Percentiles rank a stretch among this genome's conserved stretches.
These are phyloP conservation scores for Abrostola triplasia DNA, from an alignment of 2,888 invertebrate species.

Conservation along the genomic window DNA sequence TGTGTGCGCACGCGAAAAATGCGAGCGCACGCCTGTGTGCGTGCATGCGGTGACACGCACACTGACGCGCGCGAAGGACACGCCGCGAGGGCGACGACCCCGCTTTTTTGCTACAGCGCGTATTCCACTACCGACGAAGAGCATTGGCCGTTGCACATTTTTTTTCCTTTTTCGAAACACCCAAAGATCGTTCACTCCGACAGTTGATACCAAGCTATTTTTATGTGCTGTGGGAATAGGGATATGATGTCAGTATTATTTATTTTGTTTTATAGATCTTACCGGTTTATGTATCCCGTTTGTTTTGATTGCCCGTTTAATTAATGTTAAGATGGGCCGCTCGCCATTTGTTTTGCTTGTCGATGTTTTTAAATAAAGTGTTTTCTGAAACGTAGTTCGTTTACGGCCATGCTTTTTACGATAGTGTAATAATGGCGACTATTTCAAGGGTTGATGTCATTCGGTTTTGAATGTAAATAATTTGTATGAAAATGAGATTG, in stretches of 20 bases:
- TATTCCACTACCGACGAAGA: slow-evolving; percentile 78
- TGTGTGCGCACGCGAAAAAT: slow-evolving; percentile 68
- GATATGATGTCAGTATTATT: slow-evolving; percentile 76
- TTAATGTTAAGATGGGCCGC: slow-evolving; percentile 35
- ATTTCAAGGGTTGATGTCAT: slow-evolving; percentile 27
- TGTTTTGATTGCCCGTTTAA: slow-evolving; percentile 68
- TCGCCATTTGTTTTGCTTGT: slow-evolving; percentile 22
- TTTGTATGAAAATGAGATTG: slow-evolving; percentile 10
- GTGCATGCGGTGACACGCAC: slow-evolving; percentile 75
- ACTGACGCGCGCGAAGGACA: slow-evolving; percentile 82
- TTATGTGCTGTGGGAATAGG: slow-evolving; percentile 76
- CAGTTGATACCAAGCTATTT: slow-evolving; percentile 71
- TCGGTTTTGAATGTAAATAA: slow-evolving; percentile 22
- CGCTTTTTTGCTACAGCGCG: slow-evolving; percentile 85
- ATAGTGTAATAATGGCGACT: slow-evolving; percentile 18
- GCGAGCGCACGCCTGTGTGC: slow-evolving; percentile 61
- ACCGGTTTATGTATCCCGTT: slow-evolving; percentile 66
- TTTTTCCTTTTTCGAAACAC: slow-evolving; percentile 65
- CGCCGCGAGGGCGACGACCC: slow-evolving; percentile 83
- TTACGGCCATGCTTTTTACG: slow-evolving; percentile 30
- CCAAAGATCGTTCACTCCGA: slow-evolving; percentile 78
- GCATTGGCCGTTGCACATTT: slow-evolving; percentile 80
- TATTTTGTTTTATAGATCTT: slow-evolving; percentile 57
- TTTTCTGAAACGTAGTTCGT: slow-evolving; percentile 31
- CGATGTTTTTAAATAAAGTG: slow-evolving; percentile 25